phyloP scores from a whole-genome alignment of 2,113 vertebrate species.

The Neopipo cinnamomea region DNA sequence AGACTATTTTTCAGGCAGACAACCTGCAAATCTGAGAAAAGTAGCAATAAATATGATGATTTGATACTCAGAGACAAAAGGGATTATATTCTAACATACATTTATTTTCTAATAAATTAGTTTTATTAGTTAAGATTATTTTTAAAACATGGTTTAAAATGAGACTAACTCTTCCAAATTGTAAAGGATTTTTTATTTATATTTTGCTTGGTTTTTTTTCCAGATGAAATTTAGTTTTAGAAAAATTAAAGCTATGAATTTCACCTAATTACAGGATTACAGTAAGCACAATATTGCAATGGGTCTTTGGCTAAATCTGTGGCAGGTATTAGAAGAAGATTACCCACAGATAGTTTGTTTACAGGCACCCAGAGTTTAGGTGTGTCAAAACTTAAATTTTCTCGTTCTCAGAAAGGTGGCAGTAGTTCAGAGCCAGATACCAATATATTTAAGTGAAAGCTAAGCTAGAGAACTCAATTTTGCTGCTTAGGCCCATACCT shows the following conservation, averaged over 20 bases:
- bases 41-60: slow-evolving; percentile 19
- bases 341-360: not conserved
- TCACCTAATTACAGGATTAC: not conserved
- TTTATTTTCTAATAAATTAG: not conserved
- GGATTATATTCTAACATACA: not conserved
- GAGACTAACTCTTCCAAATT: not conserved
- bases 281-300: not conserved
- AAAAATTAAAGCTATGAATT: slow-evolving; percentile 9
- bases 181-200: not conserved
- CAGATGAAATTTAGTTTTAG: not conserved
- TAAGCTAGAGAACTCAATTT: not conserved
- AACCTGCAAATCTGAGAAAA: slow-evolving; percentile 11
- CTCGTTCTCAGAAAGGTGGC: not conserved
- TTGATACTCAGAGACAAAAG: not conserved
- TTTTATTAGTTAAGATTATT: not conserved
- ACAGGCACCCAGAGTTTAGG: not conserved
- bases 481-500: slow-evolving; percentile 1
- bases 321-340: not conserved
- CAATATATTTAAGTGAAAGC: not conserved
- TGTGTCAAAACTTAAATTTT: not conserved
- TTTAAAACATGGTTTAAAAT: not conserved
- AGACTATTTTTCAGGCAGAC: slow-evolving; percentile 10
- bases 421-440: not conserved
- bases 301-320: not conserved
- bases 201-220: not conserved